A percentile compares a stretch with the other conserved stretches of the same genome.
phyloP scores from a whole-genome alignment of 2,888 invertebrate species.

The Drosophila nr. perissopoda region DNA sequence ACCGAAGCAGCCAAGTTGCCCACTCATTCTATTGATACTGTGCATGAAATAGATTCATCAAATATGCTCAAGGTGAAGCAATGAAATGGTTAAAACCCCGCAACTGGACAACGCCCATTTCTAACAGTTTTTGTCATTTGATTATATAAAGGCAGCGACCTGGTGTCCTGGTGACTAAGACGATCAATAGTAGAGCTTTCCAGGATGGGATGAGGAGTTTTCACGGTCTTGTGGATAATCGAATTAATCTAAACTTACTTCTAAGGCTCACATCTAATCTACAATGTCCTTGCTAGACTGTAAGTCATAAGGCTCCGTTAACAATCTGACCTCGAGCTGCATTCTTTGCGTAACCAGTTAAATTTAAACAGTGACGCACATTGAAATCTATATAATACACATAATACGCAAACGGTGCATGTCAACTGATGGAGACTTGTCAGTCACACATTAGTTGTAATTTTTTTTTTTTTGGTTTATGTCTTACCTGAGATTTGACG shows the following conservation, averaged over 20 bases:
- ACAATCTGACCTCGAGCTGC: background rate
- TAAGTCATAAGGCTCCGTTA: background rate
- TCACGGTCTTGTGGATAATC: background rate
- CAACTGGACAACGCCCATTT: constrained; percentile 55
- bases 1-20: constrained; percentile 2
- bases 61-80: constrained; percentile 73
- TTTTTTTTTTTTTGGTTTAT: background rate
- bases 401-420: constrained; percentile 34
- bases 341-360: background rate
- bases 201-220: background rate
- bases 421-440: constrained; percentile 31
- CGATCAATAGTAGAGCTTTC: constrained; percentile 36
- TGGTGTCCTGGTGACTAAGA: constrained; percentile 5
- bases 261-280: background rate
- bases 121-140: constrained; percentile 30
- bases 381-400: constrained; percentile 9
- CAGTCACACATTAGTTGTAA: background rate
- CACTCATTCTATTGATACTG: constrained; percentile 56
- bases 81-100: constrained; percentile 43
- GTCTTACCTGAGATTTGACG: constrained; percentile 84
- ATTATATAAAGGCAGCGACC: constrained; percentile 36
- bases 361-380: constrained; percentile 11
- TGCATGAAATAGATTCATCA: constrained; percentile 56
- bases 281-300: background rate
- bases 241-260: background rate